Evolutionary conservation across 2,113 vertebrate genomes (phyloP).

Genomic region (Dolichallabes microphthalmus): DNA sequence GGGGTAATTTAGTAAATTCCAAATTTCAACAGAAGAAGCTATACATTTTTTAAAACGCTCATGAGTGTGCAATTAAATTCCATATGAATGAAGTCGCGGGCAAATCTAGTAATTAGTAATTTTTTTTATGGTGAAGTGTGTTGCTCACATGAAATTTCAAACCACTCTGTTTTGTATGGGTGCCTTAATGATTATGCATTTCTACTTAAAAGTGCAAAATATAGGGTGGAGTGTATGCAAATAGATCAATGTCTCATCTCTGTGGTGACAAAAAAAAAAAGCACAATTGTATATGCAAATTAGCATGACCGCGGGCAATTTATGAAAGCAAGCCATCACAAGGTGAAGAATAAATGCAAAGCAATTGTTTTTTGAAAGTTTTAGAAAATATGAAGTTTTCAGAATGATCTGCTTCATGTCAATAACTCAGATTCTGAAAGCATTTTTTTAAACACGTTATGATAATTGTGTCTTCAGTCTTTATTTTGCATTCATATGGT

Average conservation of each 20-base stretch:
- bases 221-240: neutral
- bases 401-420: neutral
- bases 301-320: neutral
- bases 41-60: no score
- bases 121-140: neutral
- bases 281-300: neutral
- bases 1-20: no score
- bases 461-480: neutral
- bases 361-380: neutral
- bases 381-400: neutral
- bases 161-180: neutral
- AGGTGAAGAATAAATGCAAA: neutral
- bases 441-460: neutral
- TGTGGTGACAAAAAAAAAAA: neutral
- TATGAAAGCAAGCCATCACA: neutral
- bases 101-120: no score
- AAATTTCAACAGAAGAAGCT: no score
- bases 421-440: neutral
- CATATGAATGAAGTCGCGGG: no score
- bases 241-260: neutral
- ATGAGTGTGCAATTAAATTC: no score
- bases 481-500: neutral
- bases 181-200: neutral
- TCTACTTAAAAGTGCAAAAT: neutral
- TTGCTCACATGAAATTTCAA: neutral